phyloP scores from a whole-genome alignment of 2,888 invertebrate species.

The Xylocampa areola region DNA sequence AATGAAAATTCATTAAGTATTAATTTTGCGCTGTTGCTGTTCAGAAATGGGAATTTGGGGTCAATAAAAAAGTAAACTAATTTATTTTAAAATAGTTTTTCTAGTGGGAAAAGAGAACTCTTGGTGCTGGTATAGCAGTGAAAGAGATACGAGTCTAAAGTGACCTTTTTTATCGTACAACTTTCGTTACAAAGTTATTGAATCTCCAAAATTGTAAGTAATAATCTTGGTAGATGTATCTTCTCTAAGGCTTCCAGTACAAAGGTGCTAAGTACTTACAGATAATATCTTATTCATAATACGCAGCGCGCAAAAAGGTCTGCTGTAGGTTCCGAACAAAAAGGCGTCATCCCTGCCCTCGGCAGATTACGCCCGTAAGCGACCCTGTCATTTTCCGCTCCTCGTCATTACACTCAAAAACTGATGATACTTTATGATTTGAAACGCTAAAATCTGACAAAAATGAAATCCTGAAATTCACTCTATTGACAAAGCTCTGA shows the following conservation, averaged over 20 bases:
- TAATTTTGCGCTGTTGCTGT: no score
- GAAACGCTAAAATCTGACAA: constrained; percentile 16
- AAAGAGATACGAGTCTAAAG: no score
- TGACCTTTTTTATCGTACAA: no score
- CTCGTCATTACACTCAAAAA: constrained; percentile 32
- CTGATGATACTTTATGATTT: constrained; percentile 26
- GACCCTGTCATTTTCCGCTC: constrained; percentile 42
- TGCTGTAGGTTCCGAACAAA: constrained; percentile 30
- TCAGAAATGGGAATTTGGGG: no score
- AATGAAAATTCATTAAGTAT: no score
- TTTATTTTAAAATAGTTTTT: no score
- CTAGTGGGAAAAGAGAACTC: no score
- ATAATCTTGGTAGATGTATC: neutral
- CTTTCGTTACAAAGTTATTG: no score
- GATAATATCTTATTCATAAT: constrained; percentile 37
- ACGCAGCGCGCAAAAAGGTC: constrained; percentile 38
- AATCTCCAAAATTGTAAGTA: constrained; percentile 8
- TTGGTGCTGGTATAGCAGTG: no score
- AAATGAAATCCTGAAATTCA: constrained; percentile 30
- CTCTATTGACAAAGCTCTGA: constrained; percentile 18
- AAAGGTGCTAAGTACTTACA: constrained; percentile 12
- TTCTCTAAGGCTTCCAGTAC: neutral
- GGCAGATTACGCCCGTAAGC: constrained; percentile 55
- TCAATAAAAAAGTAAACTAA: no score
- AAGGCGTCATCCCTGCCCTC: constrained; percentile 36